A percentile compares a stretch with the other conserved stretches of the same genome.
phyloP scores from a whole-genome alignment of 1,140 invertebrate genomes.

The Musca domestica region DNA sequence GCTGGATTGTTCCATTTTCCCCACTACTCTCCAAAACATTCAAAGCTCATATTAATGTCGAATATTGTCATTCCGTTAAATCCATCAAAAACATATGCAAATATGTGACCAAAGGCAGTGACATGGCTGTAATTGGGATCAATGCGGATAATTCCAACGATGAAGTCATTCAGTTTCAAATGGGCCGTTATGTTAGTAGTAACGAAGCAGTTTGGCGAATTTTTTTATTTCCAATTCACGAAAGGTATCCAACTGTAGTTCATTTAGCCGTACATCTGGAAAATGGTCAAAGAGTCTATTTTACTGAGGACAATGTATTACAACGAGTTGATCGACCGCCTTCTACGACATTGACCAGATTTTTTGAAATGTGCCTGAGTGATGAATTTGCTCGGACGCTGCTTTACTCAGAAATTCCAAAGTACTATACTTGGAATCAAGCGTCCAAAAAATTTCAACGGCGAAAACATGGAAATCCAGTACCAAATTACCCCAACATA shows the following conservation, averaged over 20 bases:
- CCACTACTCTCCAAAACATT: slow-evolving; percentile 33
- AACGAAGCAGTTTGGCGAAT: slow-evolving; percentile 49
- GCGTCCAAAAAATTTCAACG: neutral
- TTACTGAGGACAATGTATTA: slow-evolving; percentile 36
- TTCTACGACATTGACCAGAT: slow-evolving; percentile 47
- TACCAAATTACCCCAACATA: neutral
- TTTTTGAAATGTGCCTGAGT: slow-evolving; percentile 35
- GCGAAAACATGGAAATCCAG: neutral
- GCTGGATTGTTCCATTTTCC: slow-evolving; percentile 41
- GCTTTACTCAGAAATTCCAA: slow-evolving; percentile 53
- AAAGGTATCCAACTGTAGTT: slow-evolving; percentile 40
- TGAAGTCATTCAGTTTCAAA: slow-evolving; percentile 38
- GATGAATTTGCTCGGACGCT: slow-evolving; percentile 51
- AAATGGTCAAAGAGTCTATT: slow-evolving; percentile 51
- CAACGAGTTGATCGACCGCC: slow-evolving; percentile 32
- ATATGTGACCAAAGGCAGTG: slow-evolving; percentile 53
- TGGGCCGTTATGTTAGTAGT: slow-evolving; percentile 46
- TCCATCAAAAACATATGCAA: slow-evolving; percentile 56
- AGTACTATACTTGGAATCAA: neutral
- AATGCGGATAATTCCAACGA: slow-evolving; percentile 4
- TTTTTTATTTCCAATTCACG: slow-evolving; percentile 40
- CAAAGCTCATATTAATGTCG: no score
- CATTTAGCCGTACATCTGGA: no score
- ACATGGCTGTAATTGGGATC: slow-evolving; percentile 29
- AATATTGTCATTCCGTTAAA: slow-evolving; percentile 46